Percentiles rank a stretch among this genome's conserved stretches.
phyloP scores from a whole-genome alignment of 2,888 invertebrate species.

The Lasioglossum villosulum region DNA sequence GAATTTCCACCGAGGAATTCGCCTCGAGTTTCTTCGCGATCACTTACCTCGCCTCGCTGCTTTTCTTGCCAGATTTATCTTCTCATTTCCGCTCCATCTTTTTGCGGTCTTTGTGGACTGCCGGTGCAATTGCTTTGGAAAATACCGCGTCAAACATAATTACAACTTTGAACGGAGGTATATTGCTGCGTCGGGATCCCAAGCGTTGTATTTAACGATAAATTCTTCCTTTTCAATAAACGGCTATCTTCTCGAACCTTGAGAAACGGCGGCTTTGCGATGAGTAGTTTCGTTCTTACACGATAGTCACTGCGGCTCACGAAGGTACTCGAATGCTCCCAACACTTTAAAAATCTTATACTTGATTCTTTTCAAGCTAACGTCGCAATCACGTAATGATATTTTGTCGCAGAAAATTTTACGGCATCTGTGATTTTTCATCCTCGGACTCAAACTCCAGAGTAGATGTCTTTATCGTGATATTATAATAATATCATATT shows the following conservation, averaged over 20 bases:
- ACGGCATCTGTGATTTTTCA: too few species aligned
- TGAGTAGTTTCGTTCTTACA: background rate
- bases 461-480: too few species aligned
- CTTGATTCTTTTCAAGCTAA: too few species aligned
- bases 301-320: background rate
- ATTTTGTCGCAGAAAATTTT: too few species aligned
- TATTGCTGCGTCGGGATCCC: conserved; percentile 31
- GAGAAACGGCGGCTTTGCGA: background rate
- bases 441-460: too few species aligned
- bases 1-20: conserved; percentile 29
- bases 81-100: conserved; percentile 6
- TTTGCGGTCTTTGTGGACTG: background rate
- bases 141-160: conserved; percentile 1
- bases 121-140: background rate
- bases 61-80: background rate
- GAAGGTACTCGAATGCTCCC: background rate
- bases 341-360: too few species aligned
- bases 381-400: too few species aligned
- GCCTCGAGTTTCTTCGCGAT: background rate
- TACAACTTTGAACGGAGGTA: background rate
- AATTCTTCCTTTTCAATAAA: background rate
- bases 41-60: background rate
- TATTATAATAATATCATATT: background rate
- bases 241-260: background rate
- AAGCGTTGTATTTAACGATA: conserved; percentile 39